Evolutionary conservation across 1,140 invertebrate species (phyloP).

Genomic region (Aphelinus atriplicis): DNA sequence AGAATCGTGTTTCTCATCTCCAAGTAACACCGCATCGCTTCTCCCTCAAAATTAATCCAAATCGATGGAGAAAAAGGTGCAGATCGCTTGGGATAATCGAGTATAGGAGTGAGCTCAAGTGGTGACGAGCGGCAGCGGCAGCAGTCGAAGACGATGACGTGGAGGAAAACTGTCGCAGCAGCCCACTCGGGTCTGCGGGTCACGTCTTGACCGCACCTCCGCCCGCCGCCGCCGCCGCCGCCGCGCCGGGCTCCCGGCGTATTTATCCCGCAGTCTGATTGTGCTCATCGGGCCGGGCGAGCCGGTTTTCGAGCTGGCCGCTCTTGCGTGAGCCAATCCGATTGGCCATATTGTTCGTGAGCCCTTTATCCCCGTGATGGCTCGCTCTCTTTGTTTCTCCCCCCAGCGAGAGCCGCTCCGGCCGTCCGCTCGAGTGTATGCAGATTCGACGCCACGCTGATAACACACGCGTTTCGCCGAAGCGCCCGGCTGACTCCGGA

Average conservation of each 20-base stretch:
- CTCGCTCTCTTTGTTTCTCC: neutral
- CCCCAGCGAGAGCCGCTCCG: no score
- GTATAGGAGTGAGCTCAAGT: no score
- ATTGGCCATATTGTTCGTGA: conserved; percentile 58
- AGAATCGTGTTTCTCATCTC: no score
- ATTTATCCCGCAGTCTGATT: neutral
- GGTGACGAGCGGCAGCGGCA: no score
- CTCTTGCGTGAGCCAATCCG: conserved; percentile 54
- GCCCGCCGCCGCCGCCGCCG: conserved; percentile 30
- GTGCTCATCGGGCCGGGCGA: neutral
- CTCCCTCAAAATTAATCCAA: no score
- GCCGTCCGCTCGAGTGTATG: no score
- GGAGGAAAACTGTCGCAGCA: conserved; percentile 53
- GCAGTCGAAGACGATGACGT: conserved; percentile 24
- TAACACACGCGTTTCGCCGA: no score
- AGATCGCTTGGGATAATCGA: no score
- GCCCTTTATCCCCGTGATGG: neutral
- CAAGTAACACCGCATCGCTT: no score
- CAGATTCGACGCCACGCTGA: no score
- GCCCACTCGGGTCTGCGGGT: conserved; percentile 52
- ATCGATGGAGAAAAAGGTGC: no score
- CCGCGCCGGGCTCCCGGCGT: neutral
- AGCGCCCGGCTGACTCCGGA: no score
- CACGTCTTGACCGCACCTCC: conserved; percentile 58
- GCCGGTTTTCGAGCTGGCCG: conserved; percentile 13